Evolutionary conservation across 2,797 vertebrate genomes (phyloP), one percentile per base, ranked within the genome.

Genomic region (Cichlasoma orientale): DNA sequence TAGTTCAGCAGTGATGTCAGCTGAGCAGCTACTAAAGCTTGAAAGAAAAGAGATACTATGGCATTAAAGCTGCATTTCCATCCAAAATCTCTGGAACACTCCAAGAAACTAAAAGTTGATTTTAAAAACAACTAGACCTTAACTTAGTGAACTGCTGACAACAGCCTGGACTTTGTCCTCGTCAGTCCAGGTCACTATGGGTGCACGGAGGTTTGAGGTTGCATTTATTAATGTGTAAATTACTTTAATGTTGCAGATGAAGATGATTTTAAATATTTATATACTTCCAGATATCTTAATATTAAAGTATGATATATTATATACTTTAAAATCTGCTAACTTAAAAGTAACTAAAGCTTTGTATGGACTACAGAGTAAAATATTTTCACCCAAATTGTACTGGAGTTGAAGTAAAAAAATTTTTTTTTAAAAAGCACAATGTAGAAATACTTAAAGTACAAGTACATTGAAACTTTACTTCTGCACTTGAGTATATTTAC

Each of bases 1-100:
- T 47, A n/a, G 38, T 70, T 36, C 14, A 82, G 55, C 71, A 54
- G 44, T 77, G 80, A 91, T 72, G 72, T 87, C 56, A 85, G 54
- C 50, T 19, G 23, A 68, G 44, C 13, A 9, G 56, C 72, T 50
- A 59, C 31, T 6, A 13, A 10, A 61, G 4, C 25, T 23, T 57
- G 8, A 68, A 50, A 68, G 47, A 29, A 10, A 29, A 50, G 41
- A 29, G 41, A 29, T 29, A 50, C 18, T n/a, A 11, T n/a, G 63
- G 41, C 63, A 25, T 68, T 68, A 68, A 68, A 68, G 63, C 41
- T 50, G 18, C 63, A 50, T 6, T 68, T 50, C 47, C 25, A 68
- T 77, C 52, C 41, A 80, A 83, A 75, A 72, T 31, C 4, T 5
- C 59, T 53, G 61, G 5, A 66, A 29, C 14, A 1, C 8, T 68